Conservation (phyloP, 2,113 vertebrate genomes). For the Rallus limicola region DNA sequence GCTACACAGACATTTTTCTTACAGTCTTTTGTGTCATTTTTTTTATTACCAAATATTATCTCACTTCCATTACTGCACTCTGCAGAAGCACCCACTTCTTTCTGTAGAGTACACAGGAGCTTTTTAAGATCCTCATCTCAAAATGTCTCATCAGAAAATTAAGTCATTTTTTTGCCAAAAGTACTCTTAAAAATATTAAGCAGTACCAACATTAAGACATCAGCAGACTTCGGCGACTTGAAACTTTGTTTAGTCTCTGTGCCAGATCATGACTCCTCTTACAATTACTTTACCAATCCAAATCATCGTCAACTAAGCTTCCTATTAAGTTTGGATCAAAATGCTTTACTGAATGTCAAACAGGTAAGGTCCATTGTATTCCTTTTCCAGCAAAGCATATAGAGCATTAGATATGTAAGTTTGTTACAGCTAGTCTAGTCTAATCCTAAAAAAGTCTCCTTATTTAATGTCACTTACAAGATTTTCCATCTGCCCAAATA, state of each 20-base stretch:
- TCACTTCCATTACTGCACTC: background rate
- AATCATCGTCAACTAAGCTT: background rate
- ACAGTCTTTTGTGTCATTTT: background rate
- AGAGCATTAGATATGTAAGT: background rate
- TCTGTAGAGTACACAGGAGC: background rate
- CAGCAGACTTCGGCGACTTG: background rate
- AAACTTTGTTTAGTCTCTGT: background rate
- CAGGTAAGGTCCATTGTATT: background rate
- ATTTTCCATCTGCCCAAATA: background rate
- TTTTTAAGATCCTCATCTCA: background rate
- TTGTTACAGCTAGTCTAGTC: background rate
- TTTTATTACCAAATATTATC: background rate
- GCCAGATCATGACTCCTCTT: background rate
- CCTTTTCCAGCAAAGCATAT: background rate
- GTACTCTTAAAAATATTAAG: background rate
- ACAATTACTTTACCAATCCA: background rate
- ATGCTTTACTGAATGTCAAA: background rate
- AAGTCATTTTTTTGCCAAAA: background rate
- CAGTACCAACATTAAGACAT: background rate
- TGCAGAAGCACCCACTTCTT: background rate
- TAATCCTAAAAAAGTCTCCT: background rate
- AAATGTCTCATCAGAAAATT: background rate
- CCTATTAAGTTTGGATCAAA: background rate
- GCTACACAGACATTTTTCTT: background rate
- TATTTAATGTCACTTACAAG: background rate